phyloP scores from a whole-genome alignment of 2,888 invertebrate genomes.

The Epinotia nisella region DNA sequence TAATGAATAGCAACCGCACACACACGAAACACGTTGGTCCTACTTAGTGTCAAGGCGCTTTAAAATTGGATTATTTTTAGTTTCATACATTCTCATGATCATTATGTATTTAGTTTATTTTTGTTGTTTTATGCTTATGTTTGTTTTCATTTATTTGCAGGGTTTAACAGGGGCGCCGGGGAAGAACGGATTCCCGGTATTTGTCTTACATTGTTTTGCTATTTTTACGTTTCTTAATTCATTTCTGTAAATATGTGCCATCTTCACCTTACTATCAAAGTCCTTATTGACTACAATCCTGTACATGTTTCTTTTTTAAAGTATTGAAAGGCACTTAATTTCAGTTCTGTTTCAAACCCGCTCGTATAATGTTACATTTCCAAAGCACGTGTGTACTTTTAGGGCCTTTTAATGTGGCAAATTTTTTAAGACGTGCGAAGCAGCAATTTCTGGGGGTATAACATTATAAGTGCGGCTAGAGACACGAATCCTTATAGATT shows the following conservation, averaged over 20 bases:
- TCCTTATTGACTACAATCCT: constrained; percentile 1
- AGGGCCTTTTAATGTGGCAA: background rate
- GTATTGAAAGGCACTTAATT: background rate
- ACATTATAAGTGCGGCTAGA: constrained; percentile 13
- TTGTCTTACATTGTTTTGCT: constrained; percentile 78
- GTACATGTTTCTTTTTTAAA: background rate
- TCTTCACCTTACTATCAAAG: constrained; percentile 2
- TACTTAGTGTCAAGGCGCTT: constrained; percentile 4
- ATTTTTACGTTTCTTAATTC: constrained; percentile 65
- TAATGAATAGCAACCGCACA: background rate
- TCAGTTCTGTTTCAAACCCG: background rate
- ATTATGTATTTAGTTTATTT: constrained; percentile 50
- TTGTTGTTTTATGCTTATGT: constrained; percentile 56
- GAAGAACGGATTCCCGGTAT: constrained; percentile 95
- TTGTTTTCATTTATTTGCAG: constrained; percentile 80
- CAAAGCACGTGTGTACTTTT: background rate
- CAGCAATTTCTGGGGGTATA: background rate
- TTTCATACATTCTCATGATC: background rate
- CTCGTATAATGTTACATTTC: constrained; percentile 13
- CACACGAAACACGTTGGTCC: background rate
- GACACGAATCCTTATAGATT: constrained; percentile 4
- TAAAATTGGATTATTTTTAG: background rate
- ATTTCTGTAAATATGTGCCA: constrained; percentile 39
- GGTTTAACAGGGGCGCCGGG: constrained; percentile 92
- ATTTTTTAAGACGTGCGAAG: background rate